phyloP scores from a whole-genome alignment of 2,113 vertebrate genomes.

The Nettapus auritus region DNA sequence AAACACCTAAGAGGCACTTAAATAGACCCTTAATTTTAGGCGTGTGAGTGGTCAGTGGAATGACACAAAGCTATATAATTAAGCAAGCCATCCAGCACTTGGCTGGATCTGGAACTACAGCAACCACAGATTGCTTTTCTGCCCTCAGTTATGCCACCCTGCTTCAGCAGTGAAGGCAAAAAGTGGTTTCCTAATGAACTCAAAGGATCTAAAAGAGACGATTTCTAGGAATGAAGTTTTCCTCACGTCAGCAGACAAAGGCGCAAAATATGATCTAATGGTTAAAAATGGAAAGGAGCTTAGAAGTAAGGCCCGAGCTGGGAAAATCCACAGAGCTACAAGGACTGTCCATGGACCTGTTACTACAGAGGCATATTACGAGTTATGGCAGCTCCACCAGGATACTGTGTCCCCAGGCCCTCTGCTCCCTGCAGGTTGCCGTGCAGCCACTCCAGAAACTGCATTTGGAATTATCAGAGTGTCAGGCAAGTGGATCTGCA shows the following conservation, averaged over 20 bases:
- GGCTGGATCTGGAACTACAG: not conserved
- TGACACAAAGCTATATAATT: not conserved
- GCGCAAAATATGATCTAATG: not conserved
- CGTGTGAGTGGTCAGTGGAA: not conserved
- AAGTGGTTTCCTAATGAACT: not conserved
- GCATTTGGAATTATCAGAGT: not conserved
- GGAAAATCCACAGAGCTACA: not conserved
- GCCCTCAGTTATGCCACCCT: not conserved
- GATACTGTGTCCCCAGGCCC: not conserved
- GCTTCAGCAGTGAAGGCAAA: not conserved
- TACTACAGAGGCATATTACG: too few relatives aligned
- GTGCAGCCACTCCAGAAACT: not conserved
- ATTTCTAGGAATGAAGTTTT: not conserved
- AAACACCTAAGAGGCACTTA: conserved; percentile 30
- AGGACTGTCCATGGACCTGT: not conserved
- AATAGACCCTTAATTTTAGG: conserved; percentile 23
- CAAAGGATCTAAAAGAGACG: not conserved
- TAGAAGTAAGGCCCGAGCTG: not conserved
- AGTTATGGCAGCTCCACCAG: fast-evolving
- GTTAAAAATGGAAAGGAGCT: not conserved
- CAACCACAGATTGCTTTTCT: conserved; percentile 5
- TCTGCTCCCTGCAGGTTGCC: not conserved
- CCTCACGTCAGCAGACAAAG: not conserved
- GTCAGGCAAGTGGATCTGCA: not conserved
- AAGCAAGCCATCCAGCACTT: conserved; percentile 10